Percentiles rank a stretch among this genome's conserved stretches.
phyloP scores from a whole-genome alignment of 2,113 vertebrate genomes.

The Rhinogobius similis region DNA sequence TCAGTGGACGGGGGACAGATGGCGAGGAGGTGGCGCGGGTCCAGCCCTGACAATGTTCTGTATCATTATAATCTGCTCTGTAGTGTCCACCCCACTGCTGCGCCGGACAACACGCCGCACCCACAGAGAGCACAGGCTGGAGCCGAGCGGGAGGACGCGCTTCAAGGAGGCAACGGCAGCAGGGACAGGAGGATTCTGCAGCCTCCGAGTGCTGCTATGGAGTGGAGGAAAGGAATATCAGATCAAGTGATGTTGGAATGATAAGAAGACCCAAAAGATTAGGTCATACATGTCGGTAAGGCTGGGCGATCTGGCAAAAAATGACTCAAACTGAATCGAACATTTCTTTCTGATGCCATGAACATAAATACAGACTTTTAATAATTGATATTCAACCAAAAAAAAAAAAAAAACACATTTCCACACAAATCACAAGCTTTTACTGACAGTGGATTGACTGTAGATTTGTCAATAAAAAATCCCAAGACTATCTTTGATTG shows the following conservation, averaged over 20 bases:
- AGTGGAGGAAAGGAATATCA: not conserved
- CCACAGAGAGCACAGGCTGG: conserved; percentile 64
- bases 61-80: conserved; percentile 78
- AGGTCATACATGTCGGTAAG: not conserved
- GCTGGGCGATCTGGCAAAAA: no score
- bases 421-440: no score
- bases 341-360: no score
- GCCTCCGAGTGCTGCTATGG: not conserved
- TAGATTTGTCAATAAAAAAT: no score
- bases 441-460: no score
- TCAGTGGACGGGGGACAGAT: conserved; percentile 76
- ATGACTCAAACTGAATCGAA: no score
- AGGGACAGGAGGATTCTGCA: not conserved
- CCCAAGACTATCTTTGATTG: no score
- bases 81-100: conserved; percentile 69
- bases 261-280: not conserved
- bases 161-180: conserved; percentile 35
- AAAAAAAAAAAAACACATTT: no score
- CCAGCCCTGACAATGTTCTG: conserved; percentile 73
- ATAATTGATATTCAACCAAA: no score
- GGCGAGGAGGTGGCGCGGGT: conserved; percentile 66
- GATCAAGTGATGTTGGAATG: not conserved
- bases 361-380: no score
- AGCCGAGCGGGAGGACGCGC: conserved; percentile 52
- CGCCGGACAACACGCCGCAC: conserved; percentile 76